Base-by-base conservation (phyloP, 2,888 invertebrate species). In the Pollenia griseotomentosa region DNA sequence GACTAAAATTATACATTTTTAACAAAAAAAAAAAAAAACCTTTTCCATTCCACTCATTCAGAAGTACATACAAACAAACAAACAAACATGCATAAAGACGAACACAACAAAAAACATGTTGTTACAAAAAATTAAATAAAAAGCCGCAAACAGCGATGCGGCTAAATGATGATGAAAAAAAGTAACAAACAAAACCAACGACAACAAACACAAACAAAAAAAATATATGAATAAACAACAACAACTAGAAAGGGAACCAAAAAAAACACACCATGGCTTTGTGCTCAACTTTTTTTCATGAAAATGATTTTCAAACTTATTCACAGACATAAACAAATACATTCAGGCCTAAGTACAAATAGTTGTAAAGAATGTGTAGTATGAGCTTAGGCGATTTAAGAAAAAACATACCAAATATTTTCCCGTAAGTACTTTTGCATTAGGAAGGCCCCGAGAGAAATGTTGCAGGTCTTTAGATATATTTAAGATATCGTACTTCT, bases 121-220 rank as follows among this genome's bases (percentile, higher is more conserved):
- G 16, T 55, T 4, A 33, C 14, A 55, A 55, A 44, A 59, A 14
- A 46, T 33, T 11, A 66, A 6, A 55, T 23, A 53, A 63, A 65
- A 66, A 66, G 66, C 59, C 68, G 51, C 79, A 74, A 79, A 66
- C 12, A 66, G 40, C 11, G 23, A 53, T 68, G 44, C 53, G 59
- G 59, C 74, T 70, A 46, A 4, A 55, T 65, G 63, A 53, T 48
- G 48, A 23, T 51, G 7, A 42, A 83, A 70, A 23, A 63, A 53
- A 65, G 44, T 55, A 66, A 44, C 42, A 55, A 55, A 78, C 46
- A 57, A 70, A 19, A 6, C 33, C 33, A 33, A 33, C 33, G 33
- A 33, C 33, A 33, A 33, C 33, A 33, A 33, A 33, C 6, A 33
- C 4, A 33, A 63, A 71, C 61, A 44, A 53, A 71, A 55, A 53